phyloP scores from a whole-genome alignment of 2,888 invertebrate genomes.

The Sericinus montela region DNA sequence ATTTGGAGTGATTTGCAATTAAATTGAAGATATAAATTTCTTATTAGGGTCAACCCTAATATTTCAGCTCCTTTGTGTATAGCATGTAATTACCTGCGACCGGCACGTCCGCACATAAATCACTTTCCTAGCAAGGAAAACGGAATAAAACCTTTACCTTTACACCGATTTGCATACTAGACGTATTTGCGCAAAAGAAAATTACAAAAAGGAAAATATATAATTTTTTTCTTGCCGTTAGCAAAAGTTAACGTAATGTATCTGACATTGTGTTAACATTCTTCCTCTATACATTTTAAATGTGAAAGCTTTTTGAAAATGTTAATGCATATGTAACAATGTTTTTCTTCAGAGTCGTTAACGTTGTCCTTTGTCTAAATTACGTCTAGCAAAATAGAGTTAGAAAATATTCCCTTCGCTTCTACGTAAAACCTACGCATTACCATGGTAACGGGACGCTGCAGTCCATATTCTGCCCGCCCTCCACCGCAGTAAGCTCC shows the following conservation, averaged over 20 bases:
- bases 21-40: conserved; percentile 5
- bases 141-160: conserved; percentile 19
- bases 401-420: conserved; percentile 31
- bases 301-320: no score
- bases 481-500: conserved; percentile 67
- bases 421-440: conserved; percentile 49
- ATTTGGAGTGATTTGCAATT: conserved; percentile 1
- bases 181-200: conserved; percentile 1
- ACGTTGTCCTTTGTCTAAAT: conserved; percentile 9
- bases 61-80: conserved; percentile 17
- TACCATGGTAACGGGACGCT: conserved; percentile 68
- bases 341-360: no score
- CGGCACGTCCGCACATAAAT: conserved; percentile 18
- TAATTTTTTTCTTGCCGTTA: no score
- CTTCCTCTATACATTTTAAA: no score
- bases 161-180: conserved; percentile 12
- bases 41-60: conserved; percentile 13
- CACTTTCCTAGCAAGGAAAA: conserved; percentile 10
- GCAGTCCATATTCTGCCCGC: conserved; percentile 63
- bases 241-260: no score
- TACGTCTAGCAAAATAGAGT: conserved; percentile 16
- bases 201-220: neutral
- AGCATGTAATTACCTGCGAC: conserved; percentile 17
- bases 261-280: no score
- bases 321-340: no score